A percentile compares a stretch with the other conserved stretches of the same genome.
Conservation (phyloP, 2,113 vertebrate species). For the Nansenia antarctica region DNA sequence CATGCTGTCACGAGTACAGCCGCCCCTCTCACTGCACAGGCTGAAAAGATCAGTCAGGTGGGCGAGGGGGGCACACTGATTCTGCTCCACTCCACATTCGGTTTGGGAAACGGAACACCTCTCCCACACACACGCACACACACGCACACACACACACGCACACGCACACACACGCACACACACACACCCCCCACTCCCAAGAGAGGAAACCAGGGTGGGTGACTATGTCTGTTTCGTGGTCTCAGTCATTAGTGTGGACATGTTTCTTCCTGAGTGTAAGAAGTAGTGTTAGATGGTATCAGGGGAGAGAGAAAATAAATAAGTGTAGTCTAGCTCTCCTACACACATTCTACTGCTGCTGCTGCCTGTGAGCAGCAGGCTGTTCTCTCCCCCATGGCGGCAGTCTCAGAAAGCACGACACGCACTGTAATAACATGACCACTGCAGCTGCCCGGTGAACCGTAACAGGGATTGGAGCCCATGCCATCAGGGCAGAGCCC, state of each 20-base stretch:
- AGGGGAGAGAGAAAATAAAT: constrained; percentile 26
- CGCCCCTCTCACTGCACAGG: constrained; percentile 45
- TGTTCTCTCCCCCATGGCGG: too few species aligned
- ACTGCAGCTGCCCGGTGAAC: too few species aligned
- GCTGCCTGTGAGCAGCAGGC: too few species aligned
- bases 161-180: constrained; percentile 30
- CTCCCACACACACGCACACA: constrained; percentile 33
- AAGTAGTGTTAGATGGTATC: constrained; percentile 42
- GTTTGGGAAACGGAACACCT: constrained; percentile 13
- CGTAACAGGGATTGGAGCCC: not conserved
- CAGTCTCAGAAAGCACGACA: too few species aligned
- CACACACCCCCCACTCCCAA: too few species aligned
- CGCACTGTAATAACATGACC: too few species aligned
- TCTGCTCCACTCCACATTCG: constrained; percentile 24
- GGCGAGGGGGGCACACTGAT: constrained; percentile 32
- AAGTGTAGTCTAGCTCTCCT: too few species aligned
- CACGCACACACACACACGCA: constrained; percentile 23
- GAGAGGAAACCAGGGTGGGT: constrained; percentile 39
- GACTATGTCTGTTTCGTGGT: constrained; percentile 52
- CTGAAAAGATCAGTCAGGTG: constrained; percentile 58
- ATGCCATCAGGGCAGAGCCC: not conserved
- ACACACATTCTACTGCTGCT: too few species aligned
- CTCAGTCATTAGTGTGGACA: constrained; percentile 56
- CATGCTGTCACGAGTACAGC: constrained; percentile 54
- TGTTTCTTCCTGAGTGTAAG: constrained; percentile 55